phyloP scores from a whole-genome alignment of 2,113 vertebrate species.

The Pachycephala philippinensis region DNA sequence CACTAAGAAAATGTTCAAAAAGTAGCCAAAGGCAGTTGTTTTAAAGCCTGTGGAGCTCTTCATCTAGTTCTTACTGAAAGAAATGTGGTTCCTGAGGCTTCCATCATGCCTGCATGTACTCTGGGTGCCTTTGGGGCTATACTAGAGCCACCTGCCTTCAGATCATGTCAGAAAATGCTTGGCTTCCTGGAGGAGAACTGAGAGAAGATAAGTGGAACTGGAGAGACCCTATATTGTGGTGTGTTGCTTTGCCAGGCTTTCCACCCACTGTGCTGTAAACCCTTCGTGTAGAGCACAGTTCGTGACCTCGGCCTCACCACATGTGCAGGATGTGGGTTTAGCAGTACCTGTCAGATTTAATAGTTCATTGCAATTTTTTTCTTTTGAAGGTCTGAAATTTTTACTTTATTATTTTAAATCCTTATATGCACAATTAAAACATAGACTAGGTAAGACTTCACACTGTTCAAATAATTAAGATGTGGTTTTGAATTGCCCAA shows the following conservation, averaged over 20 bases:
- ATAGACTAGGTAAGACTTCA: not conserved
- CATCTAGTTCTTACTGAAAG: not conserved
- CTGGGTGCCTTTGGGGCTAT: not conserved
- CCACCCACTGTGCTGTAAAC: not conserved
- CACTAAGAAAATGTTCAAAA: not conserved
- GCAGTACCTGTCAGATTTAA: not conserved
- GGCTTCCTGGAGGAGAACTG: not conserved
- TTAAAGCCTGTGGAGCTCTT: not conserved
- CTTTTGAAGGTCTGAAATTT: not conserved
- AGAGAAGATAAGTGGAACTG: not conserved
- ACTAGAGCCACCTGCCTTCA: not conserved
- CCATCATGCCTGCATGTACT: rapidly evolving
- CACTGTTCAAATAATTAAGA: rapidly evolving
- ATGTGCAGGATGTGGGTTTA: not conserved
- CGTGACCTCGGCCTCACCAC: not conserved
- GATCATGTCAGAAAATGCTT: not conserved
- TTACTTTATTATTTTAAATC: not conserved
- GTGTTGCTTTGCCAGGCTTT: not conserved
- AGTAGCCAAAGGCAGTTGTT: not conserved
- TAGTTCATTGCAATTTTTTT: not conserved
- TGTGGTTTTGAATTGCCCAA: not conserved
- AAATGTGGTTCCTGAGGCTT: not conserved
- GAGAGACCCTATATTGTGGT: not conserved
- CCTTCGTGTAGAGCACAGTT: rapidly evolving
- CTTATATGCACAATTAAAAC: not conserved